Conservation (phyloP, 2,113 vertebrate species). For the Thymallus thymallus region DNA sequence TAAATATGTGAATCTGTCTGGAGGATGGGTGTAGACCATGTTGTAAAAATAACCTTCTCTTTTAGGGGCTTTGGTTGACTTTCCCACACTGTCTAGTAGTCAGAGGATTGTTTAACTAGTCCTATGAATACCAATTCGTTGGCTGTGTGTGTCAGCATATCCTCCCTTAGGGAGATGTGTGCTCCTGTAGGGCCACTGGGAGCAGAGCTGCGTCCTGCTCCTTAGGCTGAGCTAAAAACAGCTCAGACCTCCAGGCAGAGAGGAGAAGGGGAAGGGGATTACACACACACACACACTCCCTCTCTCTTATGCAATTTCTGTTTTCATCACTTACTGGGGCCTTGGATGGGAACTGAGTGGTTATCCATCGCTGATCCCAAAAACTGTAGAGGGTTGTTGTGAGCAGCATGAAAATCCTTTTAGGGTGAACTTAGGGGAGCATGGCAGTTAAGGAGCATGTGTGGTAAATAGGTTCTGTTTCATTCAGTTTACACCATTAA, state of each 20-base stretch:
- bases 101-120: not conserved
- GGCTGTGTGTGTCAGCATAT: not conserved
- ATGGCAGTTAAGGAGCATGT: not conserved
- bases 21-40: not conserved
- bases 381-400: conserved; percentile 17
- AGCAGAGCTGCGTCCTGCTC: conserved; percentile 31
- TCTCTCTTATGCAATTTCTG: conserved; percentile 49
- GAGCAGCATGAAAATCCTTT: conserved; percentile 40
- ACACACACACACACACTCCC: not conserved
- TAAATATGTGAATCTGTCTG: not conserved
- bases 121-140: not conserved
- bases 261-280: conserved; percentile 3
- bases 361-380: conserved; percentile 37
- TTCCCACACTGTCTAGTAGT: not conserved
- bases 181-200: conserved; percentile 17
- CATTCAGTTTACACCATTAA: not conserved
- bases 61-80: conserved; percentile 7
- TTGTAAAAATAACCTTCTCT: conserved; percentile 3
- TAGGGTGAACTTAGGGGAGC: conserved; percentile 23
- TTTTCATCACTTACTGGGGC: conserved; percentile 49
- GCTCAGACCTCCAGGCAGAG: conserved; percentile 32
- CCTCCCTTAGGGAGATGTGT: conserved; percentile 21
- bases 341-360: conserved; percentile 38
- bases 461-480: not conserved
- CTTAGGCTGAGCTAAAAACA: conserved; percentile 54